Evolutionary conservation across 2,113 vertebrate genomes (phyloP), one percentile per base, ranked within the genome.

Genomic region (Cyprinodon variegatus): DNA sequence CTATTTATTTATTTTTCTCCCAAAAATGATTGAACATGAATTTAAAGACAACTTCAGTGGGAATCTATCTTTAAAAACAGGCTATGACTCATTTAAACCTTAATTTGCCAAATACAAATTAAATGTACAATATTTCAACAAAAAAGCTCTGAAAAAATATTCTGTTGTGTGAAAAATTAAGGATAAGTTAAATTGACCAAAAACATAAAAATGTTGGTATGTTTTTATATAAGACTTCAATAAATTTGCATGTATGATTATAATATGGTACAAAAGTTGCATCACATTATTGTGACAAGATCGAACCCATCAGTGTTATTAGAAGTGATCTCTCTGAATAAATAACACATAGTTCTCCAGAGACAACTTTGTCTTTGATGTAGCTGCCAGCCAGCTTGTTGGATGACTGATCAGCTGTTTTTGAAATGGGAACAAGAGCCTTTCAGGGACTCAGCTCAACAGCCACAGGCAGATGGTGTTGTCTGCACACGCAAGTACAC

Each of bases 321-420:
- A 84, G 61, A 79, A 80, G 72, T 77, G 78, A 78, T 74, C 39
- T 67, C 60, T 81, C 70, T 87, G 72, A 73, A 77, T 67, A 74
- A 83, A 79, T 76, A 83, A 75, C 72, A 62, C 82, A 69, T 64
- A 69, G 62, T 48, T 88, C 89, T 84, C 83, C 70, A 37, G 89
- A 85, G 91, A 90, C 82, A 73, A n/a, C 80, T 83, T 71, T 75
- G 86, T 86, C 84, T 92, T 84, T 90, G 87, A 91, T 89, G 86
- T 82, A 82, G 84, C 78, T 88, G 85, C 89, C 92, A 90, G 85
- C 78, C 68, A 71, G 63, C 74, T 78, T 82, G 79, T 85, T 90
- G 87, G 87, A 91, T 76, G 85, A 93, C 86, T 89, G 90, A 92
- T 93, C 90, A 90, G 85, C 84, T 92, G 91, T 89, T 93, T 82